Evolutionary conservation across 2,113 vertebrate species (phyloP).

Genomic region (Crotalus helleri): DNA sequence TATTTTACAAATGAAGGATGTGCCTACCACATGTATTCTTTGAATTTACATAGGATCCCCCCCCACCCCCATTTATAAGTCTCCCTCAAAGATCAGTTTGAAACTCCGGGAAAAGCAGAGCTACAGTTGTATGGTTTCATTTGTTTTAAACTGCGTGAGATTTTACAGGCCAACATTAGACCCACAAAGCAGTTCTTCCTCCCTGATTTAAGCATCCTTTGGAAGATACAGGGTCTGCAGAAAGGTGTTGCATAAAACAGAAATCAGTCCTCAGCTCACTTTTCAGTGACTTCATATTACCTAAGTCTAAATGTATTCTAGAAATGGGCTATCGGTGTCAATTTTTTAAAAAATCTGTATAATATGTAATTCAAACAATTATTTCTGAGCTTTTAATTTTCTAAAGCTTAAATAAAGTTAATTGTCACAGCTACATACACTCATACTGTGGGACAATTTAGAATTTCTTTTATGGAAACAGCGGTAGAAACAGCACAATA

Average conservation of each 20-base stretch:
- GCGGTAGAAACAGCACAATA: not conserved
- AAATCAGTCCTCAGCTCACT: not conserved
- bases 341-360: not conserved
- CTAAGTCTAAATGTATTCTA: not conserved
- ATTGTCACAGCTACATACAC: not conserved
- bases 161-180: not conserved
- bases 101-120: not conserved
- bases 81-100: not conserved
- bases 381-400: not conserved
- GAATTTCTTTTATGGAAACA: not conserved
- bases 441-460: not conserved
- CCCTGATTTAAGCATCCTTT: not conserved
- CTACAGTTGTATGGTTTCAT: not conserved
- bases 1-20: not conserved
- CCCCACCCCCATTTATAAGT: not conserved
- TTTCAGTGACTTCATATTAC: not conserved
- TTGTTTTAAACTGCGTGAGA: not conserved
- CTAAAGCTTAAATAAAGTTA: not conserved
- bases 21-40: not conserved
- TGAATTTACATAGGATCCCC: not conserved
- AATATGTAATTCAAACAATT: not conserved
- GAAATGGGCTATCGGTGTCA: not conserved
- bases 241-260: not conserved
- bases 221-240: not conserved
- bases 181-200: not conserved